phyloP scores from a whole-genome alignment of 2,113 vertebrate species.

The Paralichthys olivaceus region DNA sequence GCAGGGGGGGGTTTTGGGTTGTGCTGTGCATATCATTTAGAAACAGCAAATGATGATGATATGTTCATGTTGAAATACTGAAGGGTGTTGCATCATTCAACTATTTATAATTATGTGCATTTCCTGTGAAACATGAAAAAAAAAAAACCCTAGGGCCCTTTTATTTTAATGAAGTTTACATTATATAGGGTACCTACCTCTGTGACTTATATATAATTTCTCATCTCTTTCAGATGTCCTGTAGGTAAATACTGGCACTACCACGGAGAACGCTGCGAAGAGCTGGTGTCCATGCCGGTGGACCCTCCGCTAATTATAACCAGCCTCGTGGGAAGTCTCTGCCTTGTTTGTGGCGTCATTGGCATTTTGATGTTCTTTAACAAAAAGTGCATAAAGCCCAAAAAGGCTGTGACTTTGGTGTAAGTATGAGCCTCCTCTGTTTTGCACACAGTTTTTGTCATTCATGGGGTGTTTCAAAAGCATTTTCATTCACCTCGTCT shows the following conservation, averaged over 20 bases:
- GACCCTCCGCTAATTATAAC: constrained; percentile 78
- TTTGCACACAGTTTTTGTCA: background rate
- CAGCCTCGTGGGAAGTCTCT: constrained; percentile 83
- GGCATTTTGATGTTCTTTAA: constrained; percentile 84
- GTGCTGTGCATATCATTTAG: too few relatives aligned
- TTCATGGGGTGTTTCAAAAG: constrained; percentile 8
- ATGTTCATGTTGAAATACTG: too few relatives aligned
- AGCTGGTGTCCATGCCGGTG: constrained; percentile 81
- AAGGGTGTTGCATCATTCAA: too few relatives aligned
- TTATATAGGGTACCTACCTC: background rate
- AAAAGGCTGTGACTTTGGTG: constrained; percentile 84
- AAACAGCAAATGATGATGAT: too few relatives aligned
- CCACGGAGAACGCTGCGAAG: constrained; percentile 84
- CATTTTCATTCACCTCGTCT: constrained; percentile 57
- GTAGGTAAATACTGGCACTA: constrained; percentile 84
- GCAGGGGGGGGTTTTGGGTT: too few relatives aligned
- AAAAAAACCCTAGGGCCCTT: background rate
- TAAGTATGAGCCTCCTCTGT: constrained; percentile 72
- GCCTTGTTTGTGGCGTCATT: constrained; percentile 81
- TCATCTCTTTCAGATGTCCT: constrained; percentile 82
- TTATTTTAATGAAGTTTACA: background rate
- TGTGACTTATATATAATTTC: constrained; percentile 1
- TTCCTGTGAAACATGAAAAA: background rate
- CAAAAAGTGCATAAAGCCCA: constrained; percentile 83
- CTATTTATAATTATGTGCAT: too few relatives aligned